Evolutionary conservation across 1,140 invertebrate genomes (phyloP), one percentile per base, ranked within the genome.

Genomic region (Acromyrmex charruanus): DNA sequence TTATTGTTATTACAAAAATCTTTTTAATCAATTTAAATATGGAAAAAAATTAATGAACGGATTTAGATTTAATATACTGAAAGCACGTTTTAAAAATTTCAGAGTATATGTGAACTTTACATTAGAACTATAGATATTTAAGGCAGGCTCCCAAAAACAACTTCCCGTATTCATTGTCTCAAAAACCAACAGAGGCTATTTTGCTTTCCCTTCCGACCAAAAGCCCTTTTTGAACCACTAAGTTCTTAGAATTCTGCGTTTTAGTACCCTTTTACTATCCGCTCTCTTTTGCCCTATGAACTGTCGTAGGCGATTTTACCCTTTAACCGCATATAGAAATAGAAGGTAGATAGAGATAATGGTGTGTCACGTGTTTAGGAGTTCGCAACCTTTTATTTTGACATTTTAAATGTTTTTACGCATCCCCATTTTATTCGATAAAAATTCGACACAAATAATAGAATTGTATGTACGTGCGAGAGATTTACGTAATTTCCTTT

Each of bases 161-260:
- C 12, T 49, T 44, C 39, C 0, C 71, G 58, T 49, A 74, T 84
- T 84, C 55, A 35, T 75, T 63, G 68, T 84, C 14, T 55, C 55
- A 5, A 74, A 84, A 84, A 75, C 69, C 14, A 75, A 61, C 69
- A 75, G 49, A 39, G 39, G 18, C 55, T 82, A 61, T 75, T 74
- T 84, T 74, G 80, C 69, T 84, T 84, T 49, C 66, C 9, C 55
- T 49, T 51, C 66, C 18, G 25, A 3, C 18, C 80, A 10, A 21
- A 61, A 74, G 80, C 25, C 5, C 55, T 16, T 39, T 84, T 84
- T 75, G 80, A 61, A 44, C 9, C 21, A 28, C 1, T 25, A 14
- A 51, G 25, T 75, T 84, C 80, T 84, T 84, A 84, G 69, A 84
- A 84, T 84, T 74, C 69, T 51, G 12, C 80, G 14, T 63, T 82